A percentile compares a stretch with the other conserved stretches of the same genome.
Evolutionary conservation across 2,888 invertebrate species (phyloP).

Genomic region (Girardia tigrina): DNA sequence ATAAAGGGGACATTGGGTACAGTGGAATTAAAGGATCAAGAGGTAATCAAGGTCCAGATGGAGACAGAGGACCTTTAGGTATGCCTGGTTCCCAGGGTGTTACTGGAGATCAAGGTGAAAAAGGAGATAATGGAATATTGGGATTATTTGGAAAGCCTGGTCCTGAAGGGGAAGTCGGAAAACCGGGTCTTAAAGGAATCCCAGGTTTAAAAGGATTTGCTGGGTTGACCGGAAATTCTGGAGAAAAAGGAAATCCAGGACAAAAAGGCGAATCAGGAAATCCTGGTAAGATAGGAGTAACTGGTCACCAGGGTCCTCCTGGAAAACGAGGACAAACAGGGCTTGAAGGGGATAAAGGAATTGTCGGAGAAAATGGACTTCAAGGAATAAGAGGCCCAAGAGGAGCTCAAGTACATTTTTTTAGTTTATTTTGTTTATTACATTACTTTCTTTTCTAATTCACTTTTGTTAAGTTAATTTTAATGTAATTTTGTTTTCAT

Average conservation of each 20-base stretch:
- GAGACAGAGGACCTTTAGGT: not conserved
- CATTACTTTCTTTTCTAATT: no score
- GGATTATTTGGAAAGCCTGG: not conserved
- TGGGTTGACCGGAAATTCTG: constrained; percentile 33
- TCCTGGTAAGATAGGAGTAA: constrained; percentile 34
- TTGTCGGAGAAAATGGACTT: not conserved
- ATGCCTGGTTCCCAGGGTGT: not conserved
- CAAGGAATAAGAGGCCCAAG: not conserved
- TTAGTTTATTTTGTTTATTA: no score
- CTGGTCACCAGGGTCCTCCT: constrained; percentile 16
- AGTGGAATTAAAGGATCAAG: constrained; percentile 14
- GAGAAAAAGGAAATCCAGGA: constrained; percentile 35
- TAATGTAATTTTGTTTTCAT: no score
- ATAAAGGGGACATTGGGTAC: constrained; percentile 26
- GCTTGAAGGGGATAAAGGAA: not conserved
- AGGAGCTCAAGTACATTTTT: not conserved
- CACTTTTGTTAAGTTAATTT: no score
- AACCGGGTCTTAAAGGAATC: not conserved
- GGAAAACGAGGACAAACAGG: constrained; percentile 31
- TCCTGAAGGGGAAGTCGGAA: not conserved
- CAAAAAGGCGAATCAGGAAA: constrained; percentile 35
- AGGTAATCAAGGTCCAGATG: constrained; percentile 19
- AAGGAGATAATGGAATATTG: not conserved
- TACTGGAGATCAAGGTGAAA: constrained; percentile 29
- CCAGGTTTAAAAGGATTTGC: constrained; percentile 36